Evolutionary conservation across 1,140 invertebrate species (phyloP), one percentile per base, ranked within the genome.

Genomic region (Papilio machaon): DNA sequence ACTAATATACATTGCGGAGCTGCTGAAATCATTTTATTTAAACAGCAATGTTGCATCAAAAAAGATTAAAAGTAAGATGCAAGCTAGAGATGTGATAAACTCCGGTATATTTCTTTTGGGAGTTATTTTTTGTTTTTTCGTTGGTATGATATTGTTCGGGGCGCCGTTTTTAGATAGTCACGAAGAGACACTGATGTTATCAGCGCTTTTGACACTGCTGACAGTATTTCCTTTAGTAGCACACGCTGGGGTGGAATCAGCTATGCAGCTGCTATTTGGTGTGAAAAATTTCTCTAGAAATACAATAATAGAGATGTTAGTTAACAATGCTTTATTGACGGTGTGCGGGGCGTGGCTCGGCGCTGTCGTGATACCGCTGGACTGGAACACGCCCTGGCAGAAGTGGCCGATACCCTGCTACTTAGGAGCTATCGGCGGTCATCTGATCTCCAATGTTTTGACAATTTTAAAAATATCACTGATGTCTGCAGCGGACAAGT

Each of bases 331-430:
- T 19, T 91, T 96, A 64, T 87, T 95, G 60, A 96, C 97, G 19
- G 86, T 98, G 15, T 88, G 98, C 52, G 98, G 98, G n/a, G 96
- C 98, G 13, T 99, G 98, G 98, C 87, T 97, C 10, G 98, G 98
- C 19, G 97, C 98, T 38, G 95, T 98, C 83, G 97, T 98, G 0
- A 98, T 99, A 82, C 98, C 98, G 38, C 93, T 99, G 13, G 98
- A 99, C 91, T 99, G 98, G 98, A 97, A 99, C 91, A 95, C 97
- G 81, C 97, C 97, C 1, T 99, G 98, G 98, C 98, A 97, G 94
- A 93, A 91, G 78, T 98, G 97, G 97, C 97, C 97, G 1, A 96
- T 97, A 85, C 97, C 97, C 7, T 97, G 97, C 87, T 95, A 96
- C 80, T 92, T 96, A 10, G 97, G 97, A 75, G 96, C 97, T n/a